These are phyloP conservation scores for Seira musarum DNA, from an alignment of 2,888 invertebrate genomes.

Conservation along the genomic window DNA sequence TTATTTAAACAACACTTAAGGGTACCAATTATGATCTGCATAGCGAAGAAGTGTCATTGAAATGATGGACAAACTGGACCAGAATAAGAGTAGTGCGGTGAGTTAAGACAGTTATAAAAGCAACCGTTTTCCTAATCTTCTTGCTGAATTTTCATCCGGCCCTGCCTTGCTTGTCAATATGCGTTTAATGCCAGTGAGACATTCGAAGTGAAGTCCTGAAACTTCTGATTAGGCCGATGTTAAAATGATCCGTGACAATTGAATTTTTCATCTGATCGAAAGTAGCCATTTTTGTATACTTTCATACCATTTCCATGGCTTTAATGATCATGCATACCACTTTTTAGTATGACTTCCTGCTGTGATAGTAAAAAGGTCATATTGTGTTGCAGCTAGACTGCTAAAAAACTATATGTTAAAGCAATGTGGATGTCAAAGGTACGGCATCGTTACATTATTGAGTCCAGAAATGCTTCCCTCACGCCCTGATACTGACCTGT, in stretches of 20 bases:
- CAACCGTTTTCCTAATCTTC: not conserved
- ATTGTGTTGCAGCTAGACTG: no score
- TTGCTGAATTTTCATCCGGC: not conserved
- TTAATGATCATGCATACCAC: no score
- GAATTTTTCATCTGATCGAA: slow-evolving; percentile 2
- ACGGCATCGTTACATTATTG: no score
- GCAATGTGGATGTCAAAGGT: no score
- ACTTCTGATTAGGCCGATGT: not conserved
- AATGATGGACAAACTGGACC: not conserved
- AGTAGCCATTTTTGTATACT: no score
- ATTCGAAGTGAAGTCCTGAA: not conserved
- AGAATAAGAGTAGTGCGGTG: not conserved
- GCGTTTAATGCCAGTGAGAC: not conserved
- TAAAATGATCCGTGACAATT: slow-evolving; percentile 15
- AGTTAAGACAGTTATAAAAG: not conserved
- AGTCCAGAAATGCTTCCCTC: no score
- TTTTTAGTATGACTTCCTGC: no score
- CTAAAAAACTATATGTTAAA: no score
- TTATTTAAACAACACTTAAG: not conserved
- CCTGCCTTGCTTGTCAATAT: not conserved
- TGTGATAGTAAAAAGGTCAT: no score
- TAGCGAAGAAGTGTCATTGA: not conserved
- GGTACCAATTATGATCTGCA: not conserved
- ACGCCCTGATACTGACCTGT: no score
- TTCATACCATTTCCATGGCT: no score